These are phyloP conservation scores for Crotophaga sulcirostris DNA, from an alignment of 2,113 vertebrate species.

Conservation along the genomic window DNA sequence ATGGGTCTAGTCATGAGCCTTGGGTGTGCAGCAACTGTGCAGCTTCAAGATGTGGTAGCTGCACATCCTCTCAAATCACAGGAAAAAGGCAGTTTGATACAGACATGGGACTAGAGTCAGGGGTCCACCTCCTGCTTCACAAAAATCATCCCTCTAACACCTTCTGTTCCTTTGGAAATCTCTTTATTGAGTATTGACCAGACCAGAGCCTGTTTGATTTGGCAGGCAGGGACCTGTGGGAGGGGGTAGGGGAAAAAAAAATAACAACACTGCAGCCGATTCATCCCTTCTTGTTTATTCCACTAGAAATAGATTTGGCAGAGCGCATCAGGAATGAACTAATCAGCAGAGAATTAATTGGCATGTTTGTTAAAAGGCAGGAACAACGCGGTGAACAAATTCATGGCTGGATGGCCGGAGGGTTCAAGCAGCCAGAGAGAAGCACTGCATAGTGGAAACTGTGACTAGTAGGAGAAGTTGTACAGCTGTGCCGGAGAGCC, in stretches of 20 bases:
- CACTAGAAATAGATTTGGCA: conserved; percentile 67
- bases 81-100: not conserved
- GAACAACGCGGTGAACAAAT: conserved; percentile 29
- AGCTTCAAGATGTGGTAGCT: not conserved
- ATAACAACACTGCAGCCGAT: conserved; percentile 12
- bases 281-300: conserved; percentile 63
- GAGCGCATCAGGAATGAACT: conserved; percentile 43
- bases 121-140: not conserved
- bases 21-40: not conserved
- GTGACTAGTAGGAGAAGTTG: not conserved
- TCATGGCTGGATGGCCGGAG: conserved; percentile 22
- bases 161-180: not conserved
- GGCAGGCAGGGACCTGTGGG: not conserved
- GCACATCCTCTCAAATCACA: not conserved
- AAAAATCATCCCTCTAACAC: not conserved
- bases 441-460: conserved; percentile 50
- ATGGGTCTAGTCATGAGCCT: not conserved
- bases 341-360: conserved; percentile 69
- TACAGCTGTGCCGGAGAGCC: not conserved
- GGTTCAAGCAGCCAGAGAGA: conserved; percentile 38
- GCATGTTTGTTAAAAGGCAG: conserved; percentile 52
- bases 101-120: not conserved
- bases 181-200: not conserved
- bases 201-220: conserved; percentile 35
- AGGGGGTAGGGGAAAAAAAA: not conserved